Percentiles rank a stretch among this genome's conserved stretches.
phyloP scores from a whole-genome alignment of 2,797 vertebrate genomes.

The Myotis planiceps region DNA sequence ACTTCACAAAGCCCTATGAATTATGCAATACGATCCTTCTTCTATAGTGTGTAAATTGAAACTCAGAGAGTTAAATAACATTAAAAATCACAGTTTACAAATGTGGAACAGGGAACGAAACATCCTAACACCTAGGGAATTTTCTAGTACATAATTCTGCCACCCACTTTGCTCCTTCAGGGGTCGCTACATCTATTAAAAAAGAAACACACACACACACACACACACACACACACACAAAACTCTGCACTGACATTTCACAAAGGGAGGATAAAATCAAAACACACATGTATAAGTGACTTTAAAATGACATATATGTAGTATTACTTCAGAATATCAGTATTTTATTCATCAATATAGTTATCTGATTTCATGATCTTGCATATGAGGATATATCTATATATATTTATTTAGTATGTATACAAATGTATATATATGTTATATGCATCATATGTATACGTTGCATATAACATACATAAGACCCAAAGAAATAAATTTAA shows the following conservation, averaged over 20 bases:
- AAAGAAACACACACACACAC: background rate
- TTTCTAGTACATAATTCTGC: background rate
- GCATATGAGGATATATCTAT: background rate
- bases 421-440: too few species aligned
- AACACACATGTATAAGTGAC: background rate
- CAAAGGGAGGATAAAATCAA: background rate
- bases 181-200: background rate
- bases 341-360: background rate
- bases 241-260: background rate
- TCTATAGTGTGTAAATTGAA: background rate
- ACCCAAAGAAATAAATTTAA: background rate
- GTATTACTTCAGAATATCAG: background rate
- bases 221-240: background rate
- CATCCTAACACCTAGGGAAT: background rate
- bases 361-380: background rate
- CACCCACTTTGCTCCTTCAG: background rate
- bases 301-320: background rate
- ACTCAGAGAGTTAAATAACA: background rate
- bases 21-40: background rate
- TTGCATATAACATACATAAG: background rate
- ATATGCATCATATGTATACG: background rate
- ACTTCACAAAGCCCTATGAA: background rate
- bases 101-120: background rate
- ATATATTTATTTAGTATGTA: background rate
- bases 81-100: background rate